Base-by-base conservation (phyloP, 2,113 vertebrate genomes). In the Tyrannus savana region DNA sequence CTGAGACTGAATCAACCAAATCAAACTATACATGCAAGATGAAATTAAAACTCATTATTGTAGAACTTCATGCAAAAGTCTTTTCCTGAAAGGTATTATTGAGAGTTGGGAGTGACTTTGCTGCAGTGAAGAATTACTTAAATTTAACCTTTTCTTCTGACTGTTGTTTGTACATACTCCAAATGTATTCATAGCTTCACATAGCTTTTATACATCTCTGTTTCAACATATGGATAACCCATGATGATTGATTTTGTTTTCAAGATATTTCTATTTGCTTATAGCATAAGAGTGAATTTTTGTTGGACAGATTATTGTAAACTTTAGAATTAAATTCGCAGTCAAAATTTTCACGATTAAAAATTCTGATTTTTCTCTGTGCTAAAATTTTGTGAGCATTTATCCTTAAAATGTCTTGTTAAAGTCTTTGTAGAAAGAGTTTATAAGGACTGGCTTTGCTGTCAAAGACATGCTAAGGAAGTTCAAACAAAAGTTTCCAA, bases 401-500 rank as follows among this genome's bases (percentile, higher is more conserved):
- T 93, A 90, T 87, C n/a, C 56, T 75, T 87, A 91, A 94, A 94
- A 97, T 82, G 14, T 66, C 90, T 93, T 86, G 25, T 92, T 93
- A 86, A 95, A 95, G 76, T 92, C 85, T 33, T 92, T 77, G 82
- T 42, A 66, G 78, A 58, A 84, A 85, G 85, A 93, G 62, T 91
- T 94, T 95, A 88, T 96, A 74, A 94, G 86, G 94, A 80, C 59
- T 59, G 67, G 67, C 79, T 96, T 95, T 94, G 63, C 88, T 83
- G 58, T 87, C 89, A 95, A 92, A 96, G 95, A 76, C 74, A 84
- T 69, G 37, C 53, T 96, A 92, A 94, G 62, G 69, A 96, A 95
- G 74, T 96, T 96, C 91, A 96, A 95, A 95, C 49, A 89, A 42
- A 92, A 95, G 53, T 93, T 95, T 92, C 74, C 91, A 94, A 93